Evolutionary conservation across 2,113 vertebrate species (phyloP).

Genomic region (Leptobrachium ailaonicum): DNA sequence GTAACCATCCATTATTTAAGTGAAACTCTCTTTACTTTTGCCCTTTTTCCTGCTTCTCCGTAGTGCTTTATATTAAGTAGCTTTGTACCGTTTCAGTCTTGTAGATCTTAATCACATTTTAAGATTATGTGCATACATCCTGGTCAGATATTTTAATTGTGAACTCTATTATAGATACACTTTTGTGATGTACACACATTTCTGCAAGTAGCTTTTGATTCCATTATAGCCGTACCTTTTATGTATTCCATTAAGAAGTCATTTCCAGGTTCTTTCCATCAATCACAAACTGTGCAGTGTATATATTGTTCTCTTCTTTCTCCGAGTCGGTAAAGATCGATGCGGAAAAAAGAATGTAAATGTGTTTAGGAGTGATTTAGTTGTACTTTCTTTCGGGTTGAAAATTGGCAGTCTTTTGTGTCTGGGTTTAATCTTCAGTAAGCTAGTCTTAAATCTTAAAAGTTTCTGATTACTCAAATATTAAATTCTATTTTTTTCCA

Average conservation of each 20-base stretch:
- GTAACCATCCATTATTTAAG: too few species aligned
- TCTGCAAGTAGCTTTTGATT: background rate
- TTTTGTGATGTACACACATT: background rate
- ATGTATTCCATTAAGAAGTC: slow-evolving; percentile 5
- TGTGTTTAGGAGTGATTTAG: slow-evolving; percentile 2
- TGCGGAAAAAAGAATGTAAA: background rate
- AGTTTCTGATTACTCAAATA: too few species aligned
- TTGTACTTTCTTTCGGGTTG: background rate
- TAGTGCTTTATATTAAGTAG: too few species aligned
- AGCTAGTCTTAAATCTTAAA: too few species aligned
- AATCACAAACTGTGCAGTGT: background rate
- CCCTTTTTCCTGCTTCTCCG: too few species aligned
- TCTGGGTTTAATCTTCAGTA: too few species aligned
- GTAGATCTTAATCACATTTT: too few species aligned
- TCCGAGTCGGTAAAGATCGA: background rate
- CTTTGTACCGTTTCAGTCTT: too few species aligned
- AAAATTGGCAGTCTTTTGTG: background rate
- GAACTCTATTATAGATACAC: background rate
- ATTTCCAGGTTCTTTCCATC: slow-evolving; percentile 3
- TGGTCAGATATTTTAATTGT: too few species aligned
- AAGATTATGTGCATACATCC: too few species aligned
- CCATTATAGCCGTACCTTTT: slow-evolving; percentile 12
- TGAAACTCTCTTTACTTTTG: too few species aligned
- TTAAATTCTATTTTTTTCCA: too few species aligned
- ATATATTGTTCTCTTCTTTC: background rate